Percentiles rank a stretch among this genome's conserved stretches.
Conservation (phyloP, 2,113 vertebrate genomes). For the Muntiacus reevesi region DNA sequence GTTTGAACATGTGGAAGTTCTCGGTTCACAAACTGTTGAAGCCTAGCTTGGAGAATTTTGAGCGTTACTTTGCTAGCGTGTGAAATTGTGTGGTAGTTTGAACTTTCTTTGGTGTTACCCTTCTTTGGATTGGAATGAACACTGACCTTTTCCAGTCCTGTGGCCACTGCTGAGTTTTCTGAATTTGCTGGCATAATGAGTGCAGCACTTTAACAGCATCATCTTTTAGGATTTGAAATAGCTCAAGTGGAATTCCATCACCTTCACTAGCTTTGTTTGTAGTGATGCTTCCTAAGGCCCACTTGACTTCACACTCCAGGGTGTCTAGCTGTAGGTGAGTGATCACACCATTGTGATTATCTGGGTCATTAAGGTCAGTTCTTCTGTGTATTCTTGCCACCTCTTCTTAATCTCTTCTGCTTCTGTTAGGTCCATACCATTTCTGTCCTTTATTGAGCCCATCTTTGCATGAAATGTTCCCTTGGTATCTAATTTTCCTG, state of each 20-base stretch:
- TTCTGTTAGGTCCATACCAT: background rate
- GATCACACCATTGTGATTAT: background rate
- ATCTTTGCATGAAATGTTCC: background rate
- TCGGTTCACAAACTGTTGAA: background rate
- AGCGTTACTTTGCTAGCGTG: background rate
- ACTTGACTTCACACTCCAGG: background rate
- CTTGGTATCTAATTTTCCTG: background rate
- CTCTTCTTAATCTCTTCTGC: background rate
- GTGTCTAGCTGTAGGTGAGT: background rate
- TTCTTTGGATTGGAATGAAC: background rate
- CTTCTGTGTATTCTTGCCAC: background rate
- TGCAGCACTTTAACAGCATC: background rate
- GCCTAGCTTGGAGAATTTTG: background rate
- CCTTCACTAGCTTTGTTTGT: background rate
- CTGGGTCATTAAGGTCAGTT: background rate
- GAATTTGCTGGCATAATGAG: background rate
- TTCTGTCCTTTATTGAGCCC: background rate
- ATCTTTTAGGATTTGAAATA: background rate
- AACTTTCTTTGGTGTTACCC: background rate
- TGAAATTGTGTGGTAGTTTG: background rate
- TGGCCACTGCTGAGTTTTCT: background rate
- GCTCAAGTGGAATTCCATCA: background rate
- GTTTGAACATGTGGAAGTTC: background rate
- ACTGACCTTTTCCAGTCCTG: background rate
- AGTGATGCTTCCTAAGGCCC: background rate